A percentile compares a stretch with the other conserved stretches of the same genome.
Conservation (phyloP, 2,888 invertebrate genomes). For the Eupithecia subfuscata region DNA sequence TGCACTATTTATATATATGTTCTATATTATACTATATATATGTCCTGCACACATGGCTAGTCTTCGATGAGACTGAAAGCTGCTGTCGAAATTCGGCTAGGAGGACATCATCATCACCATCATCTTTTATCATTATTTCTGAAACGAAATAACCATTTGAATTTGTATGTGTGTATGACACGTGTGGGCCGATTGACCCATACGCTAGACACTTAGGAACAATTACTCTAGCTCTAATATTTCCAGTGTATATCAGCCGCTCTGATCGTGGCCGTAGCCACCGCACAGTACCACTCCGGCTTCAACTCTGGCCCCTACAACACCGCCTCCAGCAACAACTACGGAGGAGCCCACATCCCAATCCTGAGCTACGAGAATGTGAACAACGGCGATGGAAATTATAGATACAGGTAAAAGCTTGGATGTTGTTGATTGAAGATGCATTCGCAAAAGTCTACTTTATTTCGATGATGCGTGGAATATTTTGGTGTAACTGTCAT, state of each 20-base stretch:
- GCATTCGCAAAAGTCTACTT: not conserved
- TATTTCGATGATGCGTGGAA: not conserved
- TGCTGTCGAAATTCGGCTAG: not conserved
- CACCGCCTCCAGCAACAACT: slow-evolving; percentile 48
- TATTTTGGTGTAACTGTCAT: not conserved
- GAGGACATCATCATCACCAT: not conserved
- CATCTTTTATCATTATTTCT: not conserved
- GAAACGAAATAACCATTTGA: no score
- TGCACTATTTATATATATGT: no score
- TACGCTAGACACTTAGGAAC: no score
- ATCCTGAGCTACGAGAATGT: slow-evolving; percentile 84
- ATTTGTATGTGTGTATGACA: no score
- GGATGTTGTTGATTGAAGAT: not conserved
- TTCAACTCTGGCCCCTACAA: slow-evolving; percentile 54
- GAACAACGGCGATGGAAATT: slow-evolving; percentile 85
- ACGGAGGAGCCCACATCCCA: slow-evolving; percentile 77
- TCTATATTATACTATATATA: no score
- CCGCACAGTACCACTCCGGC: slow-evolving; percentile 50
- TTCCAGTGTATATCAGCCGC: slow-evolving; percentile 55
- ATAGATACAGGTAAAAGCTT: slow-evolving; percentile 82
- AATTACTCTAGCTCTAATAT: not conserved
- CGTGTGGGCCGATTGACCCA: no score
- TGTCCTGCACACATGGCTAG: not conserved
- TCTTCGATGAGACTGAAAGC: not conserved
- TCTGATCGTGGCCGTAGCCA: slow-evolving; percentile 50